Conservation (phyloP, 2,113 vertebrate genomes). For the Hydrolagus affinis region DNA sequence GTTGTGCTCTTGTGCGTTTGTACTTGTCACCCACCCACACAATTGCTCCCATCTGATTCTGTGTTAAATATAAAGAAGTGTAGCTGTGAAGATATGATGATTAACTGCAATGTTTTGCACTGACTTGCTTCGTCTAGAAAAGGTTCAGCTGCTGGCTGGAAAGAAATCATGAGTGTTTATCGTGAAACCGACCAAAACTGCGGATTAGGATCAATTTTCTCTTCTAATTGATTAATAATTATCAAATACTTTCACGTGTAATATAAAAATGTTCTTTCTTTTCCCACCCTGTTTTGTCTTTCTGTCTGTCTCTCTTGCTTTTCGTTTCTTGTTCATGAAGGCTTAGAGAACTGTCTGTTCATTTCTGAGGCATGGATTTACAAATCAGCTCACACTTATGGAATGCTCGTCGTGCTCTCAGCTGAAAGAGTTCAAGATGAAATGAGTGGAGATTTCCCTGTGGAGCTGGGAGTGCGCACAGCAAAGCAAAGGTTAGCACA, state of each 20-base stretch:
- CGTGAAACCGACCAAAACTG: too few relatives aligned
- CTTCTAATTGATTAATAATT: too few relatives aligned
- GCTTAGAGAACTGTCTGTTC: not conserved
- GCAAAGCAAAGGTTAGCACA: too few relatives aligned
- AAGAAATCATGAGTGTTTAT: not conserved
- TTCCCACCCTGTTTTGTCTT: too few relatives aligned
- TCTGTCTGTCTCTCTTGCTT: too few relatives aligned
- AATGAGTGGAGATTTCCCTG: too few relatives aligned
- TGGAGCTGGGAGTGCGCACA: too few relatives aligned
- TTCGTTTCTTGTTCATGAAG: not conserved
- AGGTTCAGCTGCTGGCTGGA: not conserved
- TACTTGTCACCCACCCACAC: not conserved
- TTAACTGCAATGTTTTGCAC: not conserved
- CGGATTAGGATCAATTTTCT: too few relatives aligned
- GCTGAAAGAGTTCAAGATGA: too few relatives aligned
- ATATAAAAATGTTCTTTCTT: too few relatives aligned
- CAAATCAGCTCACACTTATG: not conserved
- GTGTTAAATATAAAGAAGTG: slow-evolving; percentile 21
- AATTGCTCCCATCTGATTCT: slow-evolving; percentile 14
- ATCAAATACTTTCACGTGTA: too few relatives aligned
- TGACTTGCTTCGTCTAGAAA: not conserved
- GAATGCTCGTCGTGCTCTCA: too few relatives aligned
- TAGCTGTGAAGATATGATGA: slow-evolving; percentile 8
- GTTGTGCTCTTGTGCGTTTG: slow-evolving; percentile 3
- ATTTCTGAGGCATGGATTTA: not conserved